A percentile compares a stretch with the other conserved stretches of the same genome.
Evolutionary conservation across 2,113 vertebrate genomes (phyloP).

Genomic region (Orycteropus afer): DNA sequence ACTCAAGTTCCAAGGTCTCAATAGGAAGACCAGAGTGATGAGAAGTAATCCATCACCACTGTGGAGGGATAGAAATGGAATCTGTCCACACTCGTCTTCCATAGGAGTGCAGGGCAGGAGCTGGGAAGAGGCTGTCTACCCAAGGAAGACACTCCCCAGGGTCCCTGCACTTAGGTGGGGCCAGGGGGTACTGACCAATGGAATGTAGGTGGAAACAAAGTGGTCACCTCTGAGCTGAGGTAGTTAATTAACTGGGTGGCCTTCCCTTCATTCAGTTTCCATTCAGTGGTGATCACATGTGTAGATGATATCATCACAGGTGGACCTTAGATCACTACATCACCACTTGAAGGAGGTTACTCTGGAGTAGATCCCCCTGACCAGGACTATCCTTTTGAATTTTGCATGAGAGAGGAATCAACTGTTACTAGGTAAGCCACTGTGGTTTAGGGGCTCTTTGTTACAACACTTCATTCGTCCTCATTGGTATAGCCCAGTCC

Average conservation of each 20-base stretch:
- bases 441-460: neutral
- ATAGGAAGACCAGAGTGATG: neutral
- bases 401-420: neutral
- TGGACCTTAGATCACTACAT: neutral
- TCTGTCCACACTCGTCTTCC: neutral
- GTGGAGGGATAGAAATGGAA: accelerated
- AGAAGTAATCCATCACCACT: accelerated
- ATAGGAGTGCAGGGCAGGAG: neutral
- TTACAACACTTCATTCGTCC: neutral
- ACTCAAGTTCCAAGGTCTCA: neutral
- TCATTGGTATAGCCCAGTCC: neutral
- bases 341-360: neutral
- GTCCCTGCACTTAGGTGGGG: neutral
- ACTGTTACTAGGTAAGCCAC: neutral
- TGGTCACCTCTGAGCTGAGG: neutral
- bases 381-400: neutral
- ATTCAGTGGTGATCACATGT: neutral
- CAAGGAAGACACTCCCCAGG: neutral
- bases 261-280: accelerated
- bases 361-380: neutral
- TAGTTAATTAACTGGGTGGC: neutral
- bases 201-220: neutral
- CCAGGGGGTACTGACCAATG: neutral
- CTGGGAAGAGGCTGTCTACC: too few species aligned
- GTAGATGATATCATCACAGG: neutral